Evolutionary conservation across 2,113 vertebrate genomes (phyloP).

Genomic region (Monarcha castaneiventris): DNA sequence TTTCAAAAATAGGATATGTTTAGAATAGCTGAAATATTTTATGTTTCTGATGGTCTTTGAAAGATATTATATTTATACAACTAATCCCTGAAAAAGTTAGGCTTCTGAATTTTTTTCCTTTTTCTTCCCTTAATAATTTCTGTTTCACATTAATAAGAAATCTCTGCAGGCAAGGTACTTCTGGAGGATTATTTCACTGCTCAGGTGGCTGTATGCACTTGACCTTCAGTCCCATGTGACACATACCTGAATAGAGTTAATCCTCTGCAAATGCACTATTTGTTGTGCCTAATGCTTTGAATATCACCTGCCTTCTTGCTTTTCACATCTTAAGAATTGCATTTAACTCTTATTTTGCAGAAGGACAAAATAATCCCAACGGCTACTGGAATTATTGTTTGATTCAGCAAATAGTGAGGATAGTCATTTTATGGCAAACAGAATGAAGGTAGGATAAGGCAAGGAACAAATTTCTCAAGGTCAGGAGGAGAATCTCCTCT

Average conservation of each 20-base stretch:
- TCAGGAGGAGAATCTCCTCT: neutral
- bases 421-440: neutral
- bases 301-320: neutral
- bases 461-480: neutral
- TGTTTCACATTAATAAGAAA: neutral
- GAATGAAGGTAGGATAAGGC: neutral
- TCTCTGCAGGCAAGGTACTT: neutral
- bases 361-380: neutral
- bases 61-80: neutral
- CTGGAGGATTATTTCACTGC: slow-evolving; percentile 20
- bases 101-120: neutral
- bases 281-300: slow-evolving; percentile 13
- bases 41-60: neutral
- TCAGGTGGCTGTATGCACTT: neutral
- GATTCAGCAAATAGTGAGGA: neutral
- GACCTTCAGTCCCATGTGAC: slow-evolving; percentile 19
- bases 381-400: neutral
- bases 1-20: neutral
- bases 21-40: neutral
- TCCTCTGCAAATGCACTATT: slow-evolving; percentile 2
- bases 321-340: neutral
- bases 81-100: neutral
- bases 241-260: slow-evolving; percentile 18
- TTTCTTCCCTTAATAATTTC: neutral
- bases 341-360: slow-evolving; percentile 4